Base-by-base conservation (phyloP, 2,797 vertebrate genomes). In the Lithobates pipiens region DNA sequence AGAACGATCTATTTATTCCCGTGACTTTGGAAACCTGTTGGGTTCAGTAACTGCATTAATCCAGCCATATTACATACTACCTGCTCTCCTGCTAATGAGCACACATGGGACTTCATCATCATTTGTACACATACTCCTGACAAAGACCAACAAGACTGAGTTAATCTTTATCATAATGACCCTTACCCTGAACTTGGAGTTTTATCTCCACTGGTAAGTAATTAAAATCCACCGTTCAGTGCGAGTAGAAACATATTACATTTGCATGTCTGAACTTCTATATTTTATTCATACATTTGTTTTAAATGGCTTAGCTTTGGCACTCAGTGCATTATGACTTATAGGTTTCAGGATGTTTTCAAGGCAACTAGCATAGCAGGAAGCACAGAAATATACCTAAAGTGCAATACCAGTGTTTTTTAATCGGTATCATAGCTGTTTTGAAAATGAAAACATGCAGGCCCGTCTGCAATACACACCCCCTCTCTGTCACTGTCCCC, bases 31-130 rank as follows among this genome's bases (percentile, higher is more conserved):
- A 82, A 81, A 81, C 69, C 73, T 77, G 67, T 86, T 79, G 65
- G 57, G 76, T 63, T 54, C 67, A 83, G 54, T 79, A 74, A 74
- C 36, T 61, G 63, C 80, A 86, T 86, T 83, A 89, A 88, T 69
- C 73, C 57, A 88, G 68, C 32, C 70, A 86, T 89, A 65, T 61
- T 82, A 88, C 85, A 75, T 88, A 83, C 83, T 88, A 90, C 54
- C 83, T 70, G 74, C 71, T 85, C 86, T 80, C 36, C 80, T 79
- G 84, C 84, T 90, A 91, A 90, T 90, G 89, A 88, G 89, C 10
- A 80, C 78, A 87, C 88, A 83, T 46, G 78, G 85, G 88, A 90
- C 83, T 90, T 88, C 73, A 78, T 77, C 84, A 83, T 90, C 88
- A 83, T 83, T 84, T 88, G 84, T 88, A 86, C 88, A 88, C 79